Conservation (phyloP, 2,113 vertebrate genomes). For the Peromyscus maniculatus region DNA sequence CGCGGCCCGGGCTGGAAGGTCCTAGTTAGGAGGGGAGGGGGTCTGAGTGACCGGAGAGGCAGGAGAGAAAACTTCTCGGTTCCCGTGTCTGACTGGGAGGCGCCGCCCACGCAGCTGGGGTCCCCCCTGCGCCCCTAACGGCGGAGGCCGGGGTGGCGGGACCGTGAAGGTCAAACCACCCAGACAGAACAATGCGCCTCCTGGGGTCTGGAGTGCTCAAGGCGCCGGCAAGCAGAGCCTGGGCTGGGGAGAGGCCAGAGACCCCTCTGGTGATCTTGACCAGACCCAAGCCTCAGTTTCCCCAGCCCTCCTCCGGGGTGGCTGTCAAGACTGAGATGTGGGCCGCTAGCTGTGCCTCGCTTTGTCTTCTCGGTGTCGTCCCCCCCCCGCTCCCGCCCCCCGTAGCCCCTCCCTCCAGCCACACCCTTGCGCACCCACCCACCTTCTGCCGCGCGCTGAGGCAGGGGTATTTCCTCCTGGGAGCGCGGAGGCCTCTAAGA, state of each 20-base stretch:
- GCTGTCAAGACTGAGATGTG: background rate
- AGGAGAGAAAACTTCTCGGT: constrained; percentile 63
- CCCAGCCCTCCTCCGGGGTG: background rate
- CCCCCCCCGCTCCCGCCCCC: background rate
- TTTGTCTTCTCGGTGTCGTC: background rate
- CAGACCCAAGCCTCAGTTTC: background rate
- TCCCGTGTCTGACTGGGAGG: background rate
- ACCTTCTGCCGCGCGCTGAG: constrained; percentile 45
- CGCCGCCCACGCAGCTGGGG: background rate
- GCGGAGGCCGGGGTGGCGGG: background rate
- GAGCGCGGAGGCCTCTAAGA: background rate
- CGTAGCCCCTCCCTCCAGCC: background rate
- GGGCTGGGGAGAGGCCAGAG: background rate
- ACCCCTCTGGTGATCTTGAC: background rate
- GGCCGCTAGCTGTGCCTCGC: background rate
- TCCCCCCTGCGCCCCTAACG: background rate
- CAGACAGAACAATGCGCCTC: background rate
- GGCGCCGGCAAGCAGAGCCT: background rate
- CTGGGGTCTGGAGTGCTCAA: background rate
- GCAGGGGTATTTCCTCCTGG: constrained; percentile 4
- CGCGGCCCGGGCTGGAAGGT: background rate
- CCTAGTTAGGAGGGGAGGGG: background rate
- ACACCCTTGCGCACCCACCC: constrained; percentile 43
- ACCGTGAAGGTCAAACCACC: constrained; percentile 3
- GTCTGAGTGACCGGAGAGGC: background rate